Evolutionary conservation across 2,797 vertebrate genomes (phyloP).

Genomic region (Artibeus jamaicensis): DNA sequence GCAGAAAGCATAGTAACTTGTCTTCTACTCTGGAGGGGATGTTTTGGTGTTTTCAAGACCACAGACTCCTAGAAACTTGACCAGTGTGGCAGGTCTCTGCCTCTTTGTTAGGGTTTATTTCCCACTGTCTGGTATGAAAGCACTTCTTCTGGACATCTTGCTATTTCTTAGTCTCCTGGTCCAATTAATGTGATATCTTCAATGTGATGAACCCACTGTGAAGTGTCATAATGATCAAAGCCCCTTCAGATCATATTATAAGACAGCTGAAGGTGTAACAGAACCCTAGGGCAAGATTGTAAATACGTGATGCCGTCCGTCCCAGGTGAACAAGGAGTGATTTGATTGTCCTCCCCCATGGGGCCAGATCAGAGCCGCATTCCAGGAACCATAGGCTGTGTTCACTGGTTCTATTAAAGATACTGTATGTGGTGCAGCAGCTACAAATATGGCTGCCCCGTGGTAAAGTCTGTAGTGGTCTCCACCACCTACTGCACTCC

Average conservation of each 20-base stretch:
- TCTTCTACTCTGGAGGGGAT: neutral
- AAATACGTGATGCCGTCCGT: neutral
- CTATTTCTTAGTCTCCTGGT: neutral
- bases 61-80: neutral
- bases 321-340: neutral
- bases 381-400: neutral
- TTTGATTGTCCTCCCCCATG: neutral
- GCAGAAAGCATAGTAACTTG: neutral
- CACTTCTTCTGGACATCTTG: neutral
- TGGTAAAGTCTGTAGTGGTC: neutral
- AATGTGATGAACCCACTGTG: neutral
- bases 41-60: neutral
- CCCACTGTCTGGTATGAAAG: neutral
- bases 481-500: neutral
- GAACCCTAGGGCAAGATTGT: neutral
- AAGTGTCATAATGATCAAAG: neutral
- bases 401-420: neutral
- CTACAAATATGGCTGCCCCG: neutral
- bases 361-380: neutral
- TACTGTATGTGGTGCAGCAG: neutral
- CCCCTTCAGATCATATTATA: neutral
- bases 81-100: neutral
- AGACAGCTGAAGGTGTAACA: neutral
- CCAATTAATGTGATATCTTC: neutral
- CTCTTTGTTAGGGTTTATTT: neutral